phyloP scores from a whole-genome alignment of 2,113 vertebrate species.

The Burhinus bistriatus region DNA sequence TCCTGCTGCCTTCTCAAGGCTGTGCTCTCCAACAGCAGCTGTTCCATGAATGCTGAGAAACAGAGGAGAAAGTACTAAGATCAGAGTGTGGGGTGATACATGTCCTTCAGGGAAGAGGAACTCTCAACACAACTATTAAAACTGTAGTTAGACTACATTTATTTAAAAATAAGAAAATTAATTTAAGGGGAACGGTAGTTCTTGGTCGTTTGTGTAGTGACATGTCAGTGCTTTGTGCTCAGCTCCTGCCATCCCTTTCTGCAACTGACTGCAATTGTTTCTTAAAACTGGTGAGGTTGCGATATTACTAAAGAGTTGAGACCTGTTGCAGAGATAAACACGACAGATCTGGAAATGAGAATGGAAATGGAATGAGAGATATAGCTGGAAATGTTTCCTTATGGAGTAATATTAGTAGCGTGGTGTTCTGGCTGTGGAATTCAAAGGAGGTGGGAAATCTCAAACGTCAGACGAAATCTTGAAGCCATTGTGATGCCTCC shows the following conservation, averaged over 20 bases:
- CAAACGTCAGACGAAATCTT: neutral
- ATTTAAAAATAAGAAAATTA: neutral
- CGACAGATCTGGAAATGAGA: neutral
- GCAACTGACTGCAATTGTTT: neutral
- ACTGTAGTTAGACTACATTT: neutral
- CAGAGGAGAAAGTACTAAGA: neutral
- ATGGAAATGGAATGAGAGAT: neutral
- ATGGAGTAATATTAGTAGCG: neutral
- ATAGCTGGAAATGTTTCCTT: neutral
- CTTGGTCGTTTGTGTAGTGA: neutral
- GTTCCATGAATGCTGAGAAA: neutral
- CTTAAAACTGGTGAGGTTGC: neutral
- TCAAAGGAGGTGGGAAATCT: neutral
- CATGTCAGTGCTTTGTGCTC: neutral
- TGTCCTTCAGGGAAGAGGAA: neutral
- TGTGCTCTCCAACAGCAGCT: neutral
- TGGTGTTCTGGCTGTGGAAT: neutral
- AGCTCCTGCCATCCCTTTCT: neutral
- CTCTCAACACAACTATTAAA: neutral
- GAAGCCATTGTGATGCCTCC: neutral
- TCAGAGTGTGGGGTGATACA: rapidly evolving
- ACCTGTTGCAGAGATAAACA: neutral
- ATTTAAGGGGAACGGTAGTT: neutral
- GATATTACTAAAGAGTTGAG: neutral
- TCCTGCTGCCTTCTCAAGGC: neutral